Evolutionary conservation across 23 tunicate genomes (phyloP), one percentile per base, ranked within the genome.

Genomic region (Phallusia fumigata): DNA sequence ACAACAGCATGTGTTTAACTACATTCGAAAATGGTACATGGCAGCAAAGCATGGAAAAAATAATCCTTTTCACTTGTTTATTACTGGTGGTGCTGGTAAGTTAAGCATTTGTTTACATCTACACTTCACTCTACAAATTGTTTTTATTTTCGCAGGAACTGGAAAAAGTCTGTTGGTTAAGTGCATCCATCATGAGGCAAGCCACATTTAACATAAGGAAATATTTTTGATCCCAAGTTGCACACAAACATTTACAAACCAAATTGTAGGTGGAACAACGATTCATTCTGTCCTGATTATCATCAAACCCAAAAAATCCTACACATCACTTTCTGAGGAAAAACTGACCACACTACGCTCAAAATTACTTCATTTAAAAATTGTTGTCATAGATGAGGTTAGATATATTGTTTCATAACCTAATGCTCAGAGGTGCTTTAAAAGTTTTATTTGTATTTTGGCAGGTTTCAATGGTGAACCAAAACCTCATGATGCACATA

Each of bases 31-130:
- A 8, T 78, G 81, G 81, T 78, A 65, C 53, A 22, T 78, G 13
- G 16, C 3, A 35, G 36, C 6, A 15, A 78, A 78, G 35, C 5
- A 44, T 30, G n/a, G 16, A 18, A 5, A 78, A 13, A 10, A 16
- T 31, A 8, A 40, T 3, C 64, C 81, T 40, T 21, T 78, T 21
- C 40, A 26, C 40, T 15, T 78, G 30, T 78, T 47, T 65, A 78
- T 40, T 5, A 78, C 81, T 47, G 81, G 81, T 40, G 81, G 81
- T 78, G 81, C 64, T 32, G 58, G 78, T 75, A 75, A 75, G 35
- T 40, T 40, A 40, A 40, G 8, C 10, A 40, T 40, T 3, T 3
- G 10, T 3, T 40, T 3, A 40, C 8, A 10, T 40, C 10, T 40
- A 3, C 47, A 40, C n/a, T n/a, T n/a, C n/a, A n/a, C n/a, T 3